Conservation (phyloP, 2,888 invertebrate species). For the Watsonalla binaria region DNA sequence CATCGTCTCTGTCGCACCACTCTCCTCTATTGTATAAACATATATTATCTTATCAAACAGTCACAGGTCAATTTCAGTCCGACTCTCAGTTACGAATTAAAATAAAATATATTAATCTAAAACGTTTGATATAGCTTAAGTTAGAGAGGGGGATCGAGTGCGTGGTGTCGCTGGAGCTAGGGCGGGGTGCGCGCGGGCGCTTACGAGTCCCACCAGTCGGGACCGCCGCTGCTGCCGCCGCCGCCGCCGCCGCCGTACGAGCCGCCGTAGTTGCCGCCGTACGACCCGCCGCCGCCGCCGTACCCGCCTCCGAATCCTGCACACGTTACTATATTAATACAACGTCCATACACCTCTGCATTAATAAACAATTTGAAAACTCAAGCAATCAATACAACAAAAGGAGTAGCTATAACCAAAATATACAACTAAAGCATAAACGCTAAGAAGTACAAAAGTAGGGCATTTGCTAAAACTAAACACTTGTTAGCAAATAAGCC, state of each 20-base stretch:
- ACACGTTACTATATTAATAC: conserved; percentile 1
- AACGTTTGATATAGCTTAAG: conserved; percentile 39
- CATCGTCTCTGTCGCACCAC: conserved; percentile 41
- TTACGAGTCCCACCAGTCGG: conserved; percentile 75
- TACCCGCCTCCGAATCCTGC: conserved; percentile 51
- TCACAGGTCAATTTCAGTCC: conserved; percentile 66
- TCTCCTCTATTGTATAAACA: conserved; percentile 40
- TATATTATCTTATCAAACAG: conserved; percentile 34
- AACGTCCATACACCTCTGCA: neutral
- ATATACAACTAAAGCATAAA: no score
- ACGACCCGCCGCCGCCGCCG: conserved; percentile 58
- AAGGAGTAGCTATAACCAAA: no score
- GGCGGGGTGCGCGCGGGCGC: conserved; percentile 26
- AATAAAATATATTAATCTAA: conserved; percentile 40
- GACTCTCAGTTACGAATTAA: conserved; percentile 44
- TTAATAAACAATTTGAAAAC: no score
- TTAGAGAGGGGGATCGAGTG: conserved; percentile 23
- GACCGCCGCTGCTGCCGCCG: conserved; percentile 66
- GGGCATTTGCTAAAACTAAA: no score
- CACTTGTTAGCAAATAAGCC: no score
- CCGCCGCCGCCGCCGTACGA: conserved; percentile 68
- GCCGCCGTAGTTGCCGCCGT: conserved; percentile 69
- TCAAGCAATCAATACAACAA: no score
- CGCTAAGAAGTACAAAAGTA: no score
- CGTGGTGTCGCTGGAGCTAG: conserved; percentile 15